Conservation (phyloP, 2,113 vertebrate species). For the Syrmaticus mikado region DNA sequence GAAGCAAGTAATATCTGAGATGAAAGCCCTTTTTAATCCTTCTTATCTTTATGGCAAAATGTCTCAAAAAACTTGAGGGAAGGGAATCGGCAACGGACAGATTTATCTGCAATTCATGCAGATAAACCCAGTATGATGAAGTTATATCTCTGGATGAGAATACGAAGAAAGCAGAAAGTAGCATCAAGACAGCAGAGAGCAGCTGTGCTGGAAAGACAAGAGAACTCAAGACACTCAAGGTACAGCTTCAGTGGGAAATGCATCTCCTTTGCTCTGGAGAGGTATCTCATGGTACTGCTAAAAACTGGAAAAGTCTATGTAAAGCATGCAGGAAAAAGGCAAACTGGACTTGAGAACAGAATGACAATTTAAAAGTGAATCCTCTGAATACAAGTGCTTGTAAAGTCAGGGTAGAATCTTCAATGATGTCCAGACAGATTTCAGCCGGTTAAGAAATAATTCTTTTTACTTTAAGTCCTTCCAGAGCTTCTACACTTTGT, state of each 20-base stretch:
- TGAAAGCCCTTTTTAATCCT: neutral
- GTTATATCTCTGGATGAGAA: neutral
- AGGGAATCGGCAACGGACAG: neutral
- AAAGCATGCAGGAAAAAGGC: neutral
- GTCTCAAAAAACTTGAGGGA: neutral
- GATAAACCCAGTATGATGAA: neutral
- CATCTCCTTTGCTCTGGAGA: neutral
- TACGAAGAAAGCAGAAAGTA: neutral
- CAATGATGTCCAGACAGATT: neutral
- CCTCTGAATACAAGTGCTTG: neutral
- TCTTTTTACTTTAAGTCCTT: slow-evolving; percentile 11
- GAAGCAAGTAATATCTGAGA: neutral
- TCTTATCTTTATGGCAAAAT: neutral
- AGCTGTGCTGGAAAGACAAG: neutral
- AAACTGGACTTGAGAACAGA: neutral
- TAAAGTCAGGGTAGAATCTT: neutral
- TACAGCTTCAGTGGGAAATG: neutral
- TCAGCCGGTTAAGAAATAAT: slow-evolving; percentile 20
- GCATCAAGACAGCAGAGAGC: neutral
- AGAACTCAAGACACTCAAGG: neutral
- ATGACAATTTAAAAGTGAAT: neutral
- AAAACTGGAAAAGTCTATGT: neutral
- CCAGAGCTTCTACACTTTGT: slow-evolving; percentile 26
- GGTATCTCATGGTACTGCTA: neutral
- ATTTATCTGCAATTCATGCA: neutral